Base-by-base conservation (phyloP, 2,888 invertebrate species). In the Callyntrura sp. region DNA sequence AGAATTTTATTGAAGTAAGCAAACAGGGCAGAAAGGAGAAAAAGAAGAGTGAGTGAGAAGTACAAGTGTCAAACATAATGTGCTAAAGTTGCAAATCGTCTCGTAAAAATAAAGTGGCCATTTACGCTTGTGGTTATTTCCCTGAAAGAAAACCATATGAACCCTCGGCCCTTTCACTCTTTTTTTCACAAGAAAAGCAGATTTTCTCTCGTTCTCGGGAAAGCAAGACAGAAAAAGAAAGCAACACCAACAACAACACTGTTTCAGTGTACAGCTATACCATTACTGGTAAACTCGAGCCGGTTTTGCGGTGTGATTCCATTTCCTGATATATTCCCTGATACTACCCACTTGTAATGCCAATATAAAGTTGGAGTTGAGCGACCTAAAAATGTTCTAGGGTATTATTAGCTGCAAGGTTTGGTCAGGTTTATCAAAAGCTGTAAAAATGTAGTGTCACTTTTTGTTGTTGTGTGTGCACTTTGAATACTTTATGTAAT, bases 51-150 rank as follows among this genome's bases (percentile, higher is more conserved):
- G 81, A 68, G 62, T 73, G 88, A 88, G 90, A 86, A 90, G 86
- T 90, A 91, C 90, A 90, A 91, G 91, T 91, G 91, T 91, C 91
- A 91, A 91, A 88, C 86, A 85, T 91, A 91, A 91, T 91, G 91
- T 91, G 90, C 90, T 90, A 88, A 91, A 91, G 90, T 91, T 90
- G 91, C 90, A 91, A 91, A 91, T 90, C 88, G 91, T 90, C 91
- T 91, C 91, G 91, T 91, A 91, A 91, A 91, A 91, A 91, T 90
- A 91, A 91, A 91, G 90, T 91, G 90, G 91, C 91, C 88, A 90
- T 91, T 91, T 91, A 78, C 87, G 86, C 85, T 89, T 85, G 89
- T 81, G 85, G 85, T 89, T 89, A 89, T 89, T 78, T 89, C 78
- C 43, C 48, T 35, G 57, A 85, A 85, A 57, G 68, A 65, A 78